Conservation (phyloP, 2,113 vertebrate genomes). For the Chloebia gouldiae region DNA sequence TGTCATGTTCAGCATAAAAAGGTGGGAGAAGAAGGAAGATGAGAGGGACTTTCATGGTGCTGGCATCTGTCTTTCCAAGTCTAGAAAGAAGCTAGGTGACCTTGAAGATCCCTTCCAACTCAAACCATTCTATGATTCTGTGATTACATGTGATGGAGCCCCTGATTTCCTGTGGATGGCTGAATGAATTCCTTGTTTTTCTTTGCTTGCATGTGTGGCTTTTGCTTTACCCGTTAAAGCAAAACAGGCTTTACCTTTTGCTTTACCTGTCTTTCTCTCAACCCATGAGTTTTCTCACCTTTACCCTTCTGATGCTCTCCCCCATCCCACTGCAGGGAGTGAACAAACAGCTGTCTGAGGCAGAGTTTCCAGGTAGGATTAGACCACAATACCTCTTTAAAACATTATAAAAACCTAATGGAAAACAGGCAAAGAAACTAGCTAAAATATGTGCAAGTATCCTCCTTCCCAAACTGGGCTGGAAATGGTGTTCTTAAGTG, state of each 20-base stretch:
- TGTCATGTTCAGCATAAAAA: not conserved
- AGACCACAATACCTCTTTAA: not conserved
- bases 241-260: not conserved
- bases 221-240: not conserved
- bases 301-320: not conserved
- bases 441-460: not conserved
- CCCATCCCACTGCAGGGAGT: not conserved
- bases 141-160: fast-evolving
- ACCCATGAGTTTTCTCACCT: not conserved
- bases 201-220: fast-evolving
- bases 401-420: fast-evolving
- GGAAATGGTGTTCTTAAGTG: not conserved
- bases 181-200: not conserved
- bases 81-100: not conserved
- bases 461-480: not conserved
- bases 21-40: not conserved
- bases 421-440: not conserved
- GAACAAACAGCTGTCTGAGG: not conserved
- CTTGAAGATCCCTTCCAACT: not conserved
- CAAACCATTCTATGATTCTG: no score
- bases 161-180: not conserved
- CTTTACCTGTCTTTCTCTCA: not conserved
- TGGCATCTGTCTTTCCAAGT: not conserved
- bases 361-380: not conserved
- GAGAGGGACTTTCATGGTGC: fast-evolving